These are phyloP conservation scores for Liodrosophila aerea DNA, from an alignment of 2,888 invertebrate species.

Conservation along the genomic window DNA sequence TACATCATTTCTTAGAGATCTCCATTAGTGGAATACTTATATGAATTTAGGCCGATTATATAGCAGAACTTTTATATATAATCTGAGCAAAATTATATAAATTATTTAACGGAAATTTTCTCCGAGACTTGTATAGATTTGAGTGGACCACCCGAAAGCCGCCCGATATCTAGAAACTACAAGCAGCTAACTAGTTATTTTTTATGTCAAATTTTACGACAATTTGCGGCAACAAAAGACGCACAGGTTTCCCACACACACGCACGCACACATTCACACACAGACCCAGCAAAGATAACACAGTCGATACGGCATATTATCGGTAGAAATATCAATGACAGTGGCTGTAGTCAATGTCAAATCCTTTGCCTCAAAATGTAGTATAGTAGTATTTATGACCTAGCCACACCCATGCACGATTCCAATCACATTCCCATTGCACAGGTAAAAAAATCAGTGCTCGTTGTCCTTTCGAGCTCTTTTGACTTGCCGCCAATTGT, in stretches of 20 bases:
- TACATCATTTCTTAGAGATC: no score
- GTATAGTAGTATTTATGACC: slow-evolving; percentile 46
- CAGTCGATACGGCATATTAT: slow-evolving; percentile 47
- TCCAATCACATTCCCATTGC: background rate
- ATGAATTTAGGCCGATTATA: no score
- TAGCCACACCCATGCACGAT: slow-evolving; percentile 52
- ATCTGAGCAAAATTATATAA: no score
- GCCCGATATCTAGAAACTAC: slow-evolving; percentile 6
- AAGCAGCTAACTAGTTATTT: slow-evolving; percentile 30
- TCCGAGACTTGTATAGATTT: background rate
- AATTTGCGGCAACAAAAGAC: slow-evolving; percentile 53
- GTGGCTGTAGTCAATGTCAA: slow-evolving; percentile 4
- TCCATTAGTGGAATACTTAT: no score
- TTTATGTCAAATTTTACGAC: slow-evolving; percentile 60
- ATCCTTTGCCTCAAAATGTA: slow-evolving; percentile 47
- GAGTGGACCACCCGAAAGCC: slow-evolving; percentile 47
- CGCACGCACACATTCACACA: slow-evolving; percentile 25
- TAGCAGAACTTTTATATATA: no score
- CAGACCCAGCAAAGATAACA: slow-evolving; percentile 26
- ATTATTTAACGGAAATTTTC: no score
- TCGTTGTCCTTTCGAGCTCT: slow-evolving; percentile 19
- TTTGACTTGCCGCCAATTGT: slow-evolving; percentile 47
- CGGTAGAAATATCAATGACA: slow-evolving; percentile 57
- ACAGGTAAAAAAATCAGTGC: slow-evolving; percentile 58
- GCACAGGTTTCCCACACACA: slow-evolving; percentile 53